Evolutionary conservation across 2,797 vertebrate species (phyloP), one percentile per base, ranked within the genome.

Genomic region (Phoxinus dragarum): DNA sequence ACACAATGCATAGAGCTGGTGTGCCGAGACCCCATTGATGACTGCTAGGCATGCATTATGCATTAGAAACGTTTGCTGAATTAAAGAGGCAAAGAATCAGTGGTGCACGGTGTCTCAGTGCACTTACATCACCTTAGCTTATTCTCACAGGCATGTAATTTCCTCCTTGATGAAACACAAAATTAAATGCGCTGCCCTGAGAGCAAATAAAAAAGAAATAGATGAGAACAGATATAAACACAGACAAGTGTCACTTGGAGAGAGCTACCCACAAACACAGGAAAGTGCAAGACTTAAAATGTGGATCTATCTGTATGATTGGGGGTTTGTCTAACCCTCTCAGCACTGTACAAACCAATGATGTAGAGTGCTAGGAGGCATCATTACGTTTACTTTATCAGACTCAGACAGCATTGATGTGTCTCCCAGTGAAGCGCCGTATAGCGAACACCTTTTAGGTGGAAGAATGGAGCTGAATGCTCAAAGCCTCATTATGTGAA

Each of bases 381-480:
- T 87, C 47, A 72, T 82, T 80, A 86, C 27, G 8, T 77, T 84
- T 68, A 76, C 73, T 81, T 84, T 64, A 84, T 84, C 80, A 86
- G 56, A 77, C 21, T 17, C 59, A 71, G 27, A 52, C 59, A 68
- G 61, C 59, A 84, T n/a, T 54, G 68, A 76, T 61, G 49, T 52
- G 72, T 59, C 52, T 59, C 8, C 52, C 71, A 59, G 54, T 80
- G 73, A 40, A 36, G 61, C 38, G n/a, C 34, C 14, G n/a, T 47
- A 84, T 67, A 56, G 71, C 73, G 11, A 73, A 87, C 67, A 49
- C 54, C 72, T 80, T 44, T 86, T 86, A 86, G 89, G 88, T 89
- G 82, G 89, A 90, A 90, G 89, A 90, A 89, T 89, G 91, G 90
- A 82, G 91, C 86, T 89, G 93, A 94, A 94, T 92, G 80, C 86